These are phyloP conservation scores for Whitmania pigra DNA, from an alignment of 1,140 invertebrate genomes.

Conservation along the genomic window DNA sequence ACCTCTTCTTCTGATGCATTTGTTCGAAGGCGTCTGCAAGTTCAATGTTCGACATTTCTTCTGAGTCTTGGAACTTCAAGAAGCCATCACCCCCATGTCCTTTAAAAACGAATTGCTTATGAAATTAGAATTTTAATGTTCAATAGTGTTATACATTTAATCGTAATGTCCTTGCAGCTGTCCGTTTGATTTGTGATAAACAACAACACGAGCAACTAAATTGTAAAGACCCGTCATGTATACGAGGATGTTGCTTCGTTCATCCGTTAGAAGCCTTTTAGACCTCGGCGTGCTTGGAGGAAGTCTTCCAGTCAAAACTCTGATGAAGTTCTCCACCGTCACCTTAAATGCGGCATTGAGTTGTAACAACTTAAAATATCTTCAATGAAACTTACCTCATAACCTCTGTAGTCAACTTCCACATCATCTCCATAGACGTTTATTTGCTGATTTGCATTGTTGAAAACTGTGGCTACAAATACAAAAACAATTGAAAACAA, in stretches of 20 bases:
- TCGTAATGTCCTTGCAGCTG: no score
- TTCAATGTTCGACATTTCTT: slow-evolving; percentile 97
- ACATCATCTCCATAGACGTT: slow-evolving; percentile 99
- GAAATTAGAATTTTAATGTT: background rate
- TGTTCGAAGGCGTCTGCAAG: slow-evolving; percentile 95
- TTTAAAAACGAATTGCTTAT: slow-evolving; percentile 39
- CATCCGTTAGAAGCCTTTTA: slow-evolving; percentile 86
- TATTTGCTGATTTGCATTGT: slow-evolving; percentile 92
- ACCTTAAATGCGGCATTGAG: slow-evolving; percentile 47
- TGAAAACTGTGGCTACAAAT: slow-evolving; percentile 70
- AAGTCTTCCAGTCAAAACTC: slow-evolving; percentile 79
- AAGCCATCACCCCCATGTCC: slow-evolving; percentile 98
- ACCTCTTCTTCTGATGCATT: slow-evolving; percentile 97
- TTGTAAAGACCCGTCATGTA: slow-evolving; percentile 57
- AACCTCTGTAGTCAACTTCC: slow-evolving; percentile 96
- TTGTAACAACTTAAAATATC: background rate
- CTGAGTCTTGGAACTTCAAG: slow-evolving; percentile 96
- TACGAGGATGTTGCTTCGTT: slow-evolving; percentile 90
- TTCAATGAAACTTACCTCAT: slow-evolving; percentile 60
- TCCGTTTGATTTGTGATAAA: background rate
- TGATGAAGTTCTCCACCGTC: slow-evolving; percentile 95
- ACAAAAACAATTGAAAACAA: no score
- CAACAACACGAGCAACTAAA: background rate
- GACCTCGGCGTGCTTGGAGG: slow-evolving; percentile 80
- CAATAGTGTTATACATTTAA: no score